Evolutionary conservation across 2,113 vertebrate species (phyloP).

Genomic region (Phasianus colchicus): DNA sequence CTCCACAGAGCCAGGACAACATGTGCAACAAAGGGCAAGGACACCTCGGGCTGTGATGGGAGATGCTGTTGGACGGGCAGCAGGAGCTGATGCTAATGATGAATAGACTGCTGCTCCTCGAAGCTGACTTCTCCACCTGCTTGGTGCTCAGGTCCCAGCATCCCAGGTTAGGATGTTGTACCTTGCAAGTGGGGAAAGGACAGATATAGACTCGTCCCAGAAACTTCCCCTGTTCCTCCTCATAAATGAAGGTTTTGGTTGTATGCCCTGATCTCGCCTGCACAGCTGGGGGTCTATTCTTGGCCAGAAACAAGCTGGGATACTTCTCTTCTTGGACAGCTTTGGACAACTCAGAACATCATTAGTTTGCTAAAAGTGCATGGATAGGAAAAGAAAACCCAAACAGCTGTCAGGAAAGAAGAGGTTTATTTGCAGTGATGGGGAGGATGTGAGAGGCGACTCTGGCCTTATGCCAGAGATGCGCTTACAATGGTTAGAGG

Average conservation of each 20-base stretch:
- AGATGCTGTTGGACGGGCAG: neutral
- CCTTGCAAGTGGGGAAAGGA: neutral
- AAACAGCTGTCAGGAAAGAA: neutral
- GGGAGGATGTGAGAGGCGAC: neutral
- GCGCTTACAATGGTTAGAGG: neutral
- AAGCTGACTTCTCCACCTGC: neutral
- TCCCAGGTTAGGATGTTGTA: neutral
- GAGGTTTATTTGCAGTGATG: constrained; percentile 14
- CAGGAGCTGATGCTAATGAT: neutral
- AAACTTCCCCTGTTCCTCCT: neutral
- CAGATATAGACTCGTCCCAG: neutral
- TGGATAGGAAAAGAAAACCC: neutral
- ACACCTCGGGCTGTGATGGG: neutral
- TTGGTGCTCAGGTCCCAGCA: neutral
- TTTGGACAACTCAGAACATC: neutral
- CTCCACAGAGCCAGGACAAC: accelerated
- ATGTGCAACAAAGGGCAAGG: neutral
- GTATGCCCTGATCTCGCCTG: neutral
- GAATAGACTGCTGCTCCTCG: neutral
- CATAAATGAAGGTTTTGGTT: neutral
- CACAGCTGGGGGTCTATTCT: neutral
- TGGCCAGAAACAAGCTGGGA: neutral
- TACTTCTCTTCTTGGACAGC: neutral
- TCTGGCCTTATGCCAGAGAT: neutral
- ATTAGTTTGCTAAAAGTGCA: neutral